These are phyloP conservation scores for Lithophane semibrunnea DNA, from an alignment of 2,888 invertebrate species.

Conservation along the genomic window DNA sequence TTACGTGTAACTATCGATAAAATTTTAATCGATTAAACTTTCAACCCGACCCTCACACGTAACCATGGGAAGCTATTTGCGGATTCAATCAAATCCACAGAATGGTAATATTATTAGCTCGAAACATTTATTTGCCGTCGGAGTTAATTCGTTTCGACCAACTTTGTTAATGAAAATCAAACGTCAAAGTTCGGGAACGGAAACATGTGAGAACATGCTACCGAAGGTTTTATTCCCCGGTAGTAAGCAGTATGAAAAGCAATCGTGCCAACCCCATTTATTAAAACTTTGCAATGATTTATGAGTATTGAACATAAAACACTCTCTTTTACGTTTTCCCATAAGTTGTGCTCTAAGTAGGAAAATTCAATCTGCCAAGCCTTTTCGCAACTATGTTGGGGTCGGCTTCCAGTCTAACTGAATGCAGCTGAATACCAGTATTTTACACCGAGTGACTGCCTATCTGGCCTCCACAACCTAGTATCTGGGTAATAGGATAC, in stretches of 20 bases:
- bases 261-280: conserved; percentile 31
- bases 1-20: conserved; percentile 58
- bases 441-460: too few species aligned
- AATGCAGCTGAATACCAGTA: too few species aligned
- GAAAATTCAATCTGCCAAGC: too few species aligned
- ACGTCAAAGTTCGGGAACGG: conserved; percentile 55
- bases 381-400: too few species aligned
- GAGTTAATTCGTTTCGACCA: conserved; percentile 68
- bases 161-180: conserved; percentile 69
- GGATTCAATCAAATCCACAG: conserved; percentile 88
- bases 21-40: conserved; percentile 58
- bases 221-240: conserved; percentile 14
- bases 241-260: conserved; percentile 26
- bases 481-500: too few species aligned
- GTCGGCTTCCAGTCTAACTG: too few species aligned
- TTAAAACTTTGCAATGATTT: conserved; percentile 45
- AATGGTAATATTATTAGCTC: conserved; percentile 84
- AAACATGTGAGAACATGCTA: conserved; percentile 50
- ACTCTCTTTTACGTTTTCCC: background rate
- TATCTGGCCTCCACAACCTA: too few species aligned
- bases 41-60: conserved; percentile 69
- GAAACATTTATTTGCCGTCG: conserved; percentile 76
- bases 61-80: conserved; percentile 88
- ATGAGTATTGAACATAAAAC: conserved; percentile 30
- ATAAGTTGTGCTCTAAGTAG: conserved; percentile 7